Conservation (phyloP, 92 coral and sea anemone species). For the Phenganax stokvisi region DNA sequence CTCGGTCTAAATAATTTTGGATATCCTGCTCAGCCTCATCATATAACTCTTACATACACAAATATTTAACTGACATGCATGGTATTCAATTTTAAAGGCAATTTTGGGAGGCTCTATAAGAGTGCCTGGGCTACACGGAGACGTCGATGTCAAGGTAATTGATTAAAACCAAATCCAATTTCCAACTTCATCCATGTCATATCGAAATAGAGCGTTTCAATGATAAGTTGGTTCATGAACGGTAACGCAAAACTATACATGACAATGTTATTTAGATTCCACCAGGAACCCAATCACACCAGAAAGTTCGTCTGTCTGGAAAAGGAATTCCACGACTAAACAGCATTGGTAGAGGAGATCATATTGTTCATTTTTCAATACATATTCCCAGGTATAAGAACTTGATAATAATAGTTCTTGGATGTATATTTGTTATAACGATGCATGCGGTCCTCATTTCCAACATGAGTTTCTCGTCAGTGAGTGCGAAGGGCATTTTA, state of each 20-base stretch:
- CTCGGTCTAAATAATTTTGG: no score
- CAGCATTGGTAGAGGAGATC: slow-evolving; percentile 92
- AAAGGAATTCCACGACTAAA: slow-evolving; percentile 92
- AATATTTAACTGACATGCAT: not conserved
- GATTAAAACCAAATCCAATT: not conserved
- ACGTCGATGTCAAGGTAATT: slow-evolving; percentile 75
- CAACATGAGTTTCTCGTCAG: no score
- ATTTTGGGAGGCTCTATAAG: slow-evolving; percentile 86
- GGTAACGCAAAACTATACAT: not conserved
- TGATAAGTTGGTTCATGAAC: not conserved
- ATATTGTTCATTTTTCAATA: slow-evolving; percentile 75
- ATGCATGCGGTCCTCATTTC: not conserved
- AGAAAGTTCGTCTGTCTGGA: slow-evolving; percentile 73
- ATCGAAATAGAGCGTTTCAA: not conserved
- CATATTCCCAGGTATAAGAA: slow-evolving; percentile 88
- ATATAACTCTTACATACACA: no score
- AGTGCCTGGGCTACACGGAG: slow-evolving; percentile 89
- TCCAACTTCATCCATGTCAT: not conserved
- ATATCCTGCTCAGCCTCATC: no score
- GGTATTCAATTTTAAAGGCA: slow-evolving; percentile 53
- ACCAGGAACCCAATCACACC: slow-evolving; percentile 93
- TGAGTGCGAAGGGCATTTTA: no score
- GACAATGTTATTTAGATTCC: slow-evolving; percentile 58
- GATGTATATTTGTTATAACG: not conserved
- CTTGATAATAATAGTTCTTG: not conserved